Conservation (phyloP, 2,113 vertebrate species). For the Plecotus auritus region DNA sequence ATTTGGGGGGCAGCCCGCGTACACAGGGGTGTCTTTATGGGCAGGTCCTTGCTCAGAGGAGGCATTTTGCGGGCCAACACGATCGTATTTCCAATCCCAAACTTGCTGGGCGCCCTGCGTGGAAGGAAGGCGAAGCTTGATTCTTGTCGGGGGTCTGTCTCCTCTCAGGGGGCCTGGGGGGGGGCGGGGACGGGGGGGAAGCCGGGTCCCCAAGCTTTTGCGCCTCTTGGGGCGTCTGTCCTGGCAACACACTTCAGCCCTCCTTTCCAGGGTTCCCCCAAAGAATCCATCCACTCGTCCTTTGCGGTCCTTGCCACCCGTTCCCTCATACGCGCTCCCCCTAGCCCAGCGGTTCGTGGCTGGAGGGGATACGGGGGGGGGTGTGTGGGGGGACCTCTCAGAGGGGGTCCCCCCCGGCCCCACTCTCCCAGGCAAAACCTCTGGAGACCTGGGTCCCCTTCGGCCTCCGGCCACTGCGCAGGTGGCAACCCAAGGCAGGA, state of each 20-base stretch:
- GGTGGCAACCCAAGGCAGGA: neutral
- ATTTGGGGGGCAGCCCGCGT: no score
- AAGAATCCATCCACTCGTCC: neutral
- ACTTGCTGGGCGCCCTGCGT: constrained; percentile 38
- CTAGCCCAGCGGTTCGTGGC: constrained; percentile 72
- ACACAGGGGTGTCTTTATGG: no score
- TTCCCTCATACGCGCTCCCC: constrained; percentile 66
- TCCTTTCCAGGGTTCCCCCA: no score
- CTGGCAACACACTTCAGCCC: neutral
- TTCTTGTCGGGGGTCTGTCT: neutral
- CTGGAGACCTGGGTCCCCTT: neutral
- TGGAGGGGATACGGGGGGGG: no score
- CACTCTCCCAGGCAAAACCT: no score
- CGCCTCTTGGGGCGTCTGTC: neutral
- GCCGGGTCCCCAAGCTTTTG: neutral
- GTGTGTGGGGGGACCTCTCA: neutral
- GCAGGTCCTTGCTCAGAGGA: neutral
- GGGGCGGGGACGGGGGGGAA: neutral
- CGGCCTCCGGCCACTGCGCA: neutral
- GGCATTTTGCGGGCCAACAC: neutral
- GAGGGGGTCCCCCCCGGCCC: no score
- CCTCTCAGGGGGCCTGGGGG: neutral
- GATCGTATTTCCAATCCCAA: neutral
- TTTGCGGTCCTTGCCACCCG: neutral
- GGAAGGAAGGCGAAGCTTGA: neutral